These are phyloP conservation scores for Thera obeliscata DNA, from an alignment of 2,888 invertebrate genomes.

Conservation along the genomic window DNA sequence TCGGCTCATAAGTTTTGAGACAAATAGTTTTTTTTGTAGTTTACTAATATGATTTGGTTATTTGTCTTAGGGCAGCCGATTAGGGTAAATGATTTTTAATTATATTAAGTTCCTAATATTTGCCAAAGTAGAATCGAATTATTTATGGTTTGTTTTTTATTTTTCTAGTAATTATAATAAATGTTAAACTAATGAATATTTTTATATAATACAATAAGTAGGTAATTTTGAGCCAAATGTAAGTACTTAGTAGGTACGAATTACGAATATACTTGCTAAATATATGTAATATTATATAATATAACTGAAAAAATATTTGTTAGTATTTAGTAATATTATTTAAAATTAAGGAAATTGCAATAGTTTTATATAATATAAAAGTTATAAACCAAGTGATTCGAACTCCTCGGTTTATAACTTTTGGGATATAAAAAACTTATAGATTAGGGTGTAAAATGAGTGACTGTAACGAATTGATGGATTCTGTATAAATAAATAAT, in stretches of 20 bases:
- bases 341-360: neutral
- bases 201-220: constrained; percentile 13
- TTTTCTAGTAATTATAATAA: neutral
- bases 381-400: neutral
- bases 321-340: constrained; percentile 32
- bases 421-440: neutral
- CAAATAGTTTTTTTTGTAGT: too few species aligned
- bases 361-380: neutral
- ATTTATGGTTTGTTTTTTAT: constrained; percentile 18
- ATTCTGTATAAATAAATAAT: constrained; percentile 50
- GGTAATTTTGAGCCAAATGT: constrained; percentile 35
- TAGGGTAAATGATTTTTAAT: neutral
- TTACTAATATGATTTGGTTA: too few species aligned
- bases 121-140: constrained; percentile 52
- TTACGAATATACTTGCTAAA: neutral
- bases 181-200: constrained; percentile 12
- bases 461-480: constrained; percentile 57
- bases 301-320: constrained; percentile 10
- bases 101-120: constrained; percentile 51
- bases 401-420: neutral
- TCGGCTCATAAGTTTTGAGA: too few species aligned
- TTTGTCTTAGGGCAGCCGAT: too few species aligned
- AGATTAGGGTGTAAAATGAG: constrained; percentile 46
- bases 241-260: neutral
- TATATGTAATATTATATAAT: neutral